Evolutionary conservation across 2,888 invertebrate genomes (phyloP).

Genomic region (Ferdinandea cuprea): DNA sequence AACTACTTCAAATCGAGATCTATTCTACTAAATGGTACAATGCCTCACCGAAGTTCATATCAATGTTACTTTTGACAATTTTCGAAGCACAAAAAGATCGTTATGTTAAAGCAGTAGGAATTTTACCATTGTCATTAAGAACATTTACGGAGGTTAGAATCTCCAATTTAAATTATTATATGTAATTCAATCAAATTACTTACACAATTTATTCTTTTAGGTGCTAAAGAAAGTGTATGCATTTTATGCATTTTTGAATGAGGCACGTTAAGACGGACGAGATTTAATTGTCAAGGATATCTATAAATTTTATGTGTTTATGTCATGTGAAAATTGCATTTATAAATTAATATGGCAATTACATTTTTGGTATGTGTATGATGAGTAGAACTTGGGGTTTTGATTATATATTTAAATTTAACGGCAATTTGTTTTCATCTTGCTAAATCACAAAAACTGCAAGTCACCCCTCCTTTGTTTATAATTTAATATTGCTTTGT

Average conservation of each 20-base stretch:
- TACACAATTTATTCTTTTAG: conserved; percentile 6
- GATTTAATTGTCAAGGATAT: too few relatives aligned
- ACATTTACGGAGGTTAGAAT: conserved; percentile 36
- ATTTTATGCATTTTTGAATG: conserved; percentile 40
- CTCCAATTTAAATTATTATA: background rate
- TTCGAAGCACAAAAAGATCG: conserved; percentile 28
- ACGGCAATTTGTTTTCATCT: too few relatives aligned
- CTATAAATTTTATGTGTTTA: too few relatives aligned
- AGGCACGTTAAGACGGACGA: background rate
- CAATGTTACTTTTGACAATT: conserved; percentile 40
- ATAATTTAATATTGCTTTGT: too few relatives aligned
- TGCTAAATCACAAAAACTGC: too few relatives aligned
- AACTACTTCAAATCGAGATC: conserved; percentile 8
- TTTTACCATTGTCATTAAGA: conserved; percentile 45
- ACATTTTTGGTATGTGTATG: too few relatives aligned
- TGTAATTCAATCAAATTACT: background rate
- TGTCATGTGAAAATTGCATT: too few relatives aligned
- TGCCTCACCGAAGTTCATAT: conserved; percentile 18
- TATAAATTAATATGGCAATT: too few relatives aligned
- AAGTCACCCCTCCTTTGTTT: too few relatives aligned
- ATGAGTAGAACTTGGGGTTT: too few relatives aligned
- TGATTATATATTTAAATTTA: too few relatives aligned
- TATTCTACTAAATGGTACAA: conserved; percentile 52
- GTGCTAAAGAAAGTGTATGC: conserved; percentile 44
- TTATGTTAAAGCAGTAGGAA: conserved; percentile 36